phyloP scores from a whole-genome alignment of 2,888 invertebrate species.

The Hypsopygia costalis region DNA sequence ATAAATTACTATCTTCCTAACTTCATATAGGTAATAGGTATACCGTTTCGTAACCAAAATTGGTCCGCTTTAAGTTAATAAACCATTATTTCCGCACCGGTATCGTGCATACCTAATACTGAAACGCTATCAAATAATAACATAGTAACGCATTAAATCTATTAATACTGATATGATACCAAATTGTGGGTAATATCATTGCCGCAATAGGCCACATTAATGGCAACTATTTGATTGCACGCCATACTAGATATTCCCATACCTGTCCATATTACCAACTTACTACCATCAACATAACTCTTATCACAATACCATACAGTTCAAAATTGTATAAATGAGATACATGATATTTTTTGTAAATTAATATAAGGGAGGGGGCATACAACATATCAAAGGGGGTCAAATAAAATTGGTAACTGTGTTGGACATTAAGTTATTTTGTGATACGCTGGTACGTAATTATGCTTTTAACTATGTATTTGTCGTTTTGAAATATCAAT shows the following conservation, averaged over 20 bases:
- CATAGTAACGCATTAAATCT: conserved; percentile 36
- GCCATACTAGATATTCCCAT: conserved; percentile 35
- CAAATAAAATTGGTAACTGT: conserved; percentile 26
- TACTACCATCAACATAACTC: not conserved
- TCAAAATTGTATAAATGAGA: conserved; percentile 9
- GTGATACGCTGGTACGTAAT: conserved; percentile 52
- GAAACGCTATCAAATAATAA: conserved; percentile 28
- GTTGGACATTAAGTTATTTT: conserved; percentile 65
- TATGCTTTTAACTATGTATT: no score
- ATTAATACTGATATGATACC: conserved; percentile 52
- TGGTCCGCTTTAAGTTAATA: conserved; percentile 6
- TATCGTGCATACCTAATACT: not conserved
- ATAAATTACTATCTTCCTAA: no score
- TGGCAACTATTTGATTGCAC: conserved; percentile 48
- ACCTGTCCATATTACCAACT: conserved; percentile 23
- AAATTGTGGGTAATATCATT: conserved; percentile 65
- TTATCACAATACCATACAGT: not conserved
- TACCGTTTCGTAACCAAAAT: conserved; percentile 4
- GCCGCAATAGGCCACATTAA: conserved; percentile 57
- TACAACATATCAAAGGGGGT: conserved; percentile 34
- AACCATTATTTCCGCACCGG: not conserved
- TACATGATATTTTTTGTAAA: not conserved
- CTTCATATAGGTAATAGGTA: no score
- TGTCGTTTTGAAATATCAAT: conserved; percentile 62
- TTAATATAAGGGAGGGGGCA: conserved; percentile 25